phyloP scores from a whole-genome alignment of 2,888 invertebrate genomes.

The Noctua comes region DNA sequence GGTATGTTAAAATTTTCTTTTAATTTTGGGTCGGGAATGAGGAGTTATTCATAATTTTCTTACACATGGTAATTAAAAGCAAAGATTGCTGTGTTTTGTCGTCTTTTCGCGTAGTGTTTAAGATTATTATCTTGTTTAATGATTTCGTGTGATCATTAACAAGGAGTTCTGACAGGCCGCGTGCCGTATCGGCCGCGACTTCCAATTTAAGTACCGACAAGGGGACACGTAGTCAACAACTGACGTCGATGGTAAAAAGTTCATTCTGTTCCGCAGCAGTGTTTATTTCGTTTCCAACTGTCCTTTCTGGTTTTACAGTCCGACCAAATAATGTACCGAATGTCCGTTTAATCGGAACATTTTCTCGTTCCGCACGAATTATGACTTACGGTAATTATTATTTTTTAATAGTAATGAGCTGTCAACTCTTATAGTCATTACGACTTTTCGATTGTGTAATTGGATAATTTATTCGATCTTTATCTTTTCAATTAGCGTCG shows the following conservation, averaged over 20 bases:
- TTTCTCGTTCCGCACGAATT: conserved; percentile 67
- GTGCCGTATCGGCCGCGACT: conserved; percentile 66
- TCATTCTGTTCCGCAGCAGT: conserved; percentile 69
- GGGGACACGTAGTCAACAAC: conserved; percentile 75
- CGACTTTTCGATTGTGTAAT: conserved; percentile 79
- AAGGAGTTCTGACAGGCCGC: conserved; percentile 72
- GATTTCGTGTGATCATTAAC: conserved; percentile 75
- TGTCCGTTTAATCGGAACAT: conserved; percentile 65
- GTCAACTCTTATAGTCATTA: conserved; percentile 78
- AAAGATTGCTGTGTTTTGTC: conserved; percentile 47
- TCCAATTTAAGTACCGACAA: conserved; percentile 80
- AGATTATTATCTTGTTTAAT: conserved; percentile 67
- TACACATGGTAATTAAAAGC: conserved; percentile 46
- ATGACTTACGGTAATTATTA: conserved; percentile 69
- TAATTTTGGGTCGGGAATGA: conserved; percentile 33
- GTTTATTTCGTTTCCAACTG: conserved; percentile 68
- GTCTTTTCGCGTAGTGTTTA: conserved; percentile 45
- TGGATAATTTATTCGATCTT: conserved; percentile 81
- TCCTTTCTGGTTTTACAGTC: conserved; percentile 72
- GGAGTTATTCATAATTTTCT: conserved; percentile 56
- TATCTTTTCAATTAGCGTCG: conserved; percentile 81
- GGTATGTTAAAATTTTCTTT: conserved; percentile 46
- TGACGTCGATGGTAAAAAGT: conserved; percentile 76
- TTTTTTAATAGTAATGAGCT: conserved; percentile 78
- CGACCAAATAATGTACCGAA: conserved; percentile 68